phyloP scores from a whole-genome alignment of 2,888 invertebrate genomes.

The Amphipyra tragopoginis region DNA sequence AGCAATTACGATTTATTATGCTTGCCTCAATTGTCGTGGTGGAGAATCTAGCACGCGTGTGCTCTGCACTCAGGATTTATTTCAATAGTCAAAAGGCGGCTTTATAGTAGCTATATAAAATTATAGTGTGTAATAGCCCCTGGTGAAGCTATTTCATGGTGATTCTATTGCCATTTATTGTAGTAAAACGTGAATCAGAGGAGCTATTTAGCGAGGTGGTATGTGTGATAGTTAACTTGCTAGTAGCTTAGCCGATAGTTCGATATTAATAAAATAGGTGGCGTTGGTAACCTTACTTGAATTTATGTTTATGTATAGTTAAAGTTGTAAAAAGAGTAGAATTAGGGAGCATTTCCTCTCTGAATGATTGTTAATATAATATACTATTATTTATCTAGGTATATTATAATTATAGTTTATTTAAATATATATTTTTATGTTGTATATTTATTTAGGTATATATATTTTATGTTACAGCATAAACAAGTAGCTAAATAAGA shows the following conservation, averaged over 20 bases:
- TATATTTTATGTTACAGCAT: too few relatives aligned
- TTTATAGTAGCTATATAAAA: constrained; percentile 19
- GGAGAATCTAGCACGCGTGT: constrained; percentile 37
- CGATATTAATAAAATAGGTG: constrained; percentile 7
- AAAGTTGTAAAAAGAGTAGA: too few relatives aligned
- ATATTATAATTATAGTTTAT: too few relatives aligned
- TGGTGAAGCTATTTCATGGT: constrained; percentile 23
- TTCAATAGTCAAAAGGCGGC: constrained; percentile 15
- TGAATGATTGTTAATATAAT: too few relatives aligned
- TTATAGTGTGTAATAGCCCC: constrained; percentile 5
- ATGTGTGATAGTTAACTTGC: background rate
- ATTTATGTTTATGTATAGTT: background rate
- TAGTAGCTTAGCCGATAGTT: constrained; percentile 1
- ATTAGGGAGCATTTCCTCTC: too few relatives aligned
- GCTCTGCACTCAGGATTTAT: constrained; percentile 22
- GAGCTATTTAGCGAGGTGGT: background rate
- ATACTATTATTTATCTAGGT: too few relatives aligned
- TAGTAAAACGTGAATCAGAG: constrained; percentile 9
- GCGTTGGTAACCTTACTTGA: constrained; percentile 4
- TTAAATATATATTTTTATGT: too few relatives aligned
- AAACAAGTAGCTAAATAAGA: too few relatives aligned
- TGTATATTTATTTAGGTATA: too few relatives aligned
- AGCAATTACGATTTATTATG: constrained; percentile 75
- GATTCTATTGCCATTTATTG: constrained; percentile 24
- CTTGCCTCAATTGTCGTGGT: constrained; percentile 50